phyloP scores from a whole-genome alignment of 2,888 invertebrate genomes.

The Rhyacophila evoluta region DNA sequence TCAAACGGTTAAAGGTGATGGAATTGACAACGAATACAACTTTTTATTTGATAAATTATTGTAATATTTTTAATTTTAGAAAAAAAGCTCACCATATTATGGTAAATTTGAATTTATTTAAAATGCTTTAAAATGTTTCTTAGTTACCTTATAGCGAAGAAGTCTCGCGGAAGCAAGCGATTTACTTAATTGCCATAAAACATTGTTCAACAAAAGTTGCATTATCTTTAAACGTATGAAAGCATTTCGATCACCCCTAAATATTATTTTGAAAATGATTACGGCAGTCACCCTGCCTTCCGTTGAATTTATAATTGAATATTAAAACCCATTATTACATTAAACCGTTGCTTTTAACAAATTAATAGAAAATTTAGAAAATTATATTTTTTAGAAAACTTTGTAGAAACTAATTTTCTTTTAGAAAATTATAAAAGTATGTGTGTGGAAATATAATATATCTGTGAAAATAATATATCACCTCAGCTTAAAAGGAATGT shows the following conservation, averaged over 20 bases:
- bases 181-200: constrained; percentile 27
- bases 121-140: not conserved
- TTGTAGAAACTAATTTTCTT: no score
- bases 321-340: not conserved
- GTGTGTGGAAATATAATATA: no score
- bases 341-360: not conserved
- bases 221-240: constrained; percentile 7
- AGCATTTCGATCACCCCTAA: not conserved
- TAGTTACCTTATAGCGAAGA: not conserved
- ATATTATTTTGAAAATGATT: not conserved
- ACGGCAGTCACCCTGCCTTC: not conserved
- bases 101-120: no score
- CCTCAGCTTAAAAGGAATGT: no score
- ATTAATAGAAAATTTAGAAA: not conserved
- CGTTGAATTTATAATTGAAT: not conserved
- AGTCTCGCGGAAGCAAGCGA: constrained; percentile 25
- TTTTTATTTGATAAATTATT: no score
- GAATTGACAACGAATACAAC: no score
- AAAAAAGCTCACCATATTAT: no score
- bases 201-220: constrained; percentile 5
- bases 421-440: no score
- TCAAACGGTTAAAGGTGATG: no score
- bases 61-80: no score
- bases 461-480: no score
- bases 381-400: no score